These are phyloP conservation scores for Corythornis vintsioides DNA, from an alignment of 2,113 vertebrate species.

Conservation along the genomic window DNA sequence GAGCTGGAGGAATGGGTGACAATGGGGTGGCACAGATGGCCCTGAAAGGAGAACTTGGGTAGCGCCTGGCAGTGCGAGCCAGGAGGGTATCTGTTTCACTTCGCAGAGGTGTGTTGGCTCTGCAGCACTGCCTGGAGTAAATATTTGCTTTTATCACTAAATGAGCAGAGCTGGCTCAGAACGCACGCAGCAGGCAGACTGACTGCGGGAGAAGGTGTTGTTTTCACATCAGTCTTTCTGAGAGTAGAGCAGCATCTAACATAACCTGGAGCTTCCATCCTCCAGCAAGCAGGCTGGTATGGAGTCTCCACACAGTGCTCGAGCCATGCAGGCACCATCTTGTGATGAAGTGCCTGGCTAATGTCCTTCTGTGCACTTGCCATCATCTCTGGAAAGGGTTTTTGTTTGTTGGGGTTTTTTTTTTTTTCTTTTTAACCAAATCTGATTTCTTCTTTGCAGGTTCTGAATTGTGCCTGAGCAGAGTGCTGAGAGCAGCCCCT, in stretches of 20 bases:
- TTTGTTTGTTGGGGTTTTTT: neutral
- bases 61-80: neutral
- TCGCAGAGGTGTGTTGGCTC: neutral
- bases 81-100: neutral
- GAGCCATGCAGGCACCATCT: neutral
- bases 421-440: neutral
- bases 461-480: neutral
- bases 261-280: neutral
- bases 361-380: rapidly evolving
- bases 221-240: neutral
- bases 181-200: neutral
- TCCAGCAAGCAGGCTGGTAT: neutral
- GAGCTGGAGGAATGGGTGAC: neutral
- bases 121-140: neutral
- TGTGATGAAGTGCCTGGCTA: neutral
- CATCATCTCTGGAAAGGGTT: neutral
- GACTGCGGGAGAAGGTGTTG: neutral
- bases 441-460: slow-evolving; percentile 36
- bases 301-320: neutral
- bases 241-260: neutral
- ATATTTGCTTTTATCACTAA: neutral
- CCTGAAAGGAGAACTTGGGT: slow-evolving; percentile 3
- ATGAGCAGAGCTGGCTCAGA: neutral
- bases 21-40: slow-evolving; percentile 4
- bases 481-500: neutral